These are phyloP conservation scores for Hippopotamyrus pictus DNA, from an alignment of 2,797 vertebrate genomes.

Conservation along the genomic window DNA sequence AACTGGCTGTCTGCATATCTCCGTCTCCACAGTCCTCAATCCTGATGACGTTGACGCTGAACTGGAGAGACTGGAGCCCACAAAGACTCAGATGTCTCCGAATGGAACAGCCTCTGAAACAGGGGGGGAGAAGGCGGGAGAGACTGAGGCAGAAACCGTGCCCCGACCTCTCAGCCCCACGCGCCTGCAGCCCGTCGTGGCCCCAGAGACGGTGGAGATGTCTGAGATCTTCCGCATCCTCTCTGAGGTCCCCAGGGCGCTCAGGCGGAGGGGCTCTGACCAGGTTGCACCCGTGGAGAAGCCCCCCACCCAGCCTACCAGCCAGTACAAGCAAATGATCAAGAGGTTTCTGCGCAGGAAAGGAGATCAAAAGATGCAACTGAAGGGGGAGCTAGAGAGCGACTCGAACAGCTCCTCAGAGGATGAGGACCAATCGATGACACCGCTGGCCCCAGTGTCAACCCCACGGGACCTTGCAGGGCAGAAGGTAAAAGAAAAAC, in stretches of 20 bases:
- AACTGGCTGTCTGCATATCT: neutral
- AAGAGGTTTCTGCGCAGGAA: constrained; percentile 68
- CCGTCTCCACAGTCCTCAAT: constrained; percentile 44
- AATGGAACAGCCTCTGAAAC: constrained; percentile 13
- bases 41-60: constrained; percentile 59
- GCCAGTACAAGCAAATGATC: constrained; percentile 80
- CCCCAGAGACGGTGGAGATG: constrained; percentile 61
- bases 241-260: constrained; percentile 77
- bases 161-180: constrained; percentile 81
- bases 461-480: constrained; percentile 21
- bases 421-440: constrained; percentile 43
- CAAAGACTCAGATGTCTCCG: constrained; percentile 22
- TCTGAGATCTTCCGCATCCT: constrained; percentile 69
- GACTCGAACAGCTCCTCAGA: constrained; percentile 60
- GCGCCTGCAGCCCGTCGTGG: constrained; percentile 76
- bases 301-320: constrained; percentile 56
- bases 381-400: constrained; percentile 33
- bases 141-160: constrained; percentile 27
- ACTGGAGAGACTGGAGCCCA: constrained; percentile 46
- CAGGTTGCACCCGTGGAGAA: constrained; percentile 45
- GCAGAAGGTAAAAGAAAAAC: constrained; percentile 29
- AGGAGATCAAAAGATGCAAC: neutral
- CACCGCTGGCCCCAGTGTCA: neutral
- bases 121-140: neutral
- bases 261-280: constrained; percentile 78